phyloP scores from a whole-genome alignment of 2,113 vertebrate genomes.

The Erythrocebus patas region DNA sequence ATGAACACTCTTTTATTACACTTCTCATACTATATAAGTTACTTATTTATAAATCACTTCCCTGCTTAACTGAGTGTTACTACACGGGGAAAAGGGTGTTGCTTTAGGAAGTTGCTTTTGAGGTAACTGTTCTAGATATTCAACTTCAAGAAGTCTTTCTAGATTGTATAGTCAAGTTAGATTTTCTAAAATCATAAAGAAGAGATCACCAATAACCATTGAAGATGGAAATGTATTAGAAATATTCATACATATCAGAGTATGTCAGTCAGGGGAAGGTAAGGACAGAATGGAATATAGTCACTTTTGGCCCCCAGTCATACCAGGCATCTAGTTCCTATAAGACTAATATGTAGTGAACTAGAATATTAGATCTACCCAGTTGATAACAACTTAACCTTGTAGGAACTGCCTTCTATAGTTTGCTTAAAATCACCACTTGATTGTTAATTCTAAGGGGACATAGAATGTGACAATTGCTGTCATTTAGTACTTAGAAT shows the following conservation, averaged over 20 bases:
- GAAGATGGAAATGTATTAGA: background rate
- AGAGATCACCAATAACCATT: background rate
- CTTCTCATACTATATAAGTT: background rate
- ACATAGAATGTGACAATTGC: background rate
- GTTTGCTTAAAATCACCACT: slow-evolving; percentile 9
- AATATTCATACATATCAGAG: background rate
- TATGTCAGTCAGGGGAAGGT: background rate
- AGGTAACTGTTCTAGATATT: background rate
- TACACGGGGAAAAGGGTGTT: background rate
- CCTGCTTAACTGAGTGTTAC: background rate
- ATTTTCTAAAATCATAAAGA: background rate
- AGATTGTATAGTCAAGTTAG: background rate
- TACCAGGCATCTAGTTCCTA: background rate
- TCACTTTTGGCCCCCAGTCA: background rate
- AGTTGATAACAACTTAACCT: background rate
- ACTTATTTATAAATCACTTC: background rate
- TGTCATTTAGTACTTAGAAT: background rate
- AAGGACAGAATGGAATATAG: background rate
- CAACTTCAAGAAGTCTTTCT: background rate
- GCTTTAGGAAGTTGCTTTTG: slow-evolving; percentile 24
- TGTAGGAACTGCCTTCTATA: background rate
- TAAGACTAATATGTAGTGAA: background rate
- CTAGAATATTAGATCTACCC: background rate
- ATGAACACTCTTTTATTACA: background rate
- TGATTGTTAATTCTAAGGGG: background rate